Percentiles rank a stretch among this genome's conserved stretches.
These are phyloP conservation scores for Heteromyza rotundicornis DNA, from an alignment of 2,888 invertebrate genomes.

Conservation along the genomic window DNA sequence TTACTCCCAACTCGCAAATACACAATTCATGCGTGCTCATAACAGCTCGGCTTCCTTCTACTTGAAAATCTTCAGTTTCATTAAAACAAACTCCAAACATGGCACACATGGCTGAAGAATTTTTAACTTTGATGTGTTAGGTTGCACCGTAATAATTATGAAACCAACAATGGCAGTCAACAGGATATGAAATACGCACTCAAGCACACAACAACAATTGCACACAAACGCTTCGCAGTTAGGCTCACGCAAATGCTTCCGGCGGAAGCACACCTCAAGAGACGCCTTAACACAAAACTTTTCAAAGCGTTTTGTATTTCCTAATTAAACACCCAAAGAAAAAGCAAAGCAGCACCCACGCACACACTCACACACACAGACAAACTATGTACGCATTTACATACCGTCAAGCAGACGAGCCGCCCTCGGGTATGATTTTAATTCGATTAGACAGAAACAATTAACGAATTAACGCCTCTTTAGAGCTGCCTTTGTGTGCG, in stretches of 20 bases:
- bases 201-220: conserved; percentile 39
- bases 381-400: background rate
- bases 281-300: conserved; percentile 21
- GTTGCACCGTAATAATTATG: conserved; percentile 31
- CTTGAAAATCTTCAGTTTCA: no score
- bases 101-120: background rate
- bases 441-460: conserved; percentile 63
- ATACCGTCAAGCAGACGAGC: background rate
- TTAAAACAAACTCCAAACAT: background rate
- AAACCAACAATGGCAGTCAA: conserved; percentile 31
- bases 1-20: no score
- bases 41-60: no score
- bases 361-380: conserved; percentile 11
- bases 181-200: conserved; percentile 22
- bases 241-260: conserved; percentile 26
- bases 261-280: conserved; percentile 47
- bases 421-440: conserved; percentile 56
- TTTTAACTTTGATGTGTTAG: conserved; percentile 53
- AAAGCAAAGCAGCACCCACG: conserved; percentile 27
- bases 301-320: conserved; percentile 31
- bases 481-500: conserved; percentile 35
- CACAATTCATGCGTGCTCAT: no score
- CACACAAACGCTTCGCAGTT: conserved; percentile 27
- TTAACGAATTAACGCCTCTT: conserved; percentile 63
- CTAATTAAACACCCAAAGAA: conserved; percentile 51